Conservation (phyloP, 1,140 invertebrate genomes). For the Drosophila sp. region DNA sequence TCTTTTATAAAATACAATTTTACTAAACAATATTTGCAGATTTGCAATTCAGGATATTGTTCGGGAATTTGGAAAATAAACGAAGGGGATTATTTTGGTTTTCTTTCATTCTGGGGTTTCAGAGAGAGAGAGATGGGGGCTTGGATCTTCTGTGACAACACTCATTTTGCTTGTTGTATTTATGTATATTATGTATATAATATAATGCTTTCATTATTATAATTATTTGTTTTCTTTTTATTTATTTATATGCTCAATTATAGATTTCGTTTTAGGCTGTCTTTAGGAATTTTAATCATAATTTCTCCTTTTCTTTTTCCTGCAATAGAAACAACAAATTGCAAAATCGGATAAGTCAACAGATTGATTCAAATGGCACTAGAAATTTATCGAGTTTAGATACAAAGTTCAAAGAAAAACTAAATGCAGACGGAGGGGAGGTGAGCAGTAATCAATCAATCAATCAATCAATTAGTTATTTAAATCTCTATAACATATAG, state of each 20-base stretch:
- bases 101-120: background rate
- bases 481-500: conserved; percentile 37
- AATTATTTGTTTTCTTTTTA: conserved; percentile 32
- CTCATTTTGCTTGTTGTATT: conserved; percentile 60
- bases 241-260: conserved; percentile 49
- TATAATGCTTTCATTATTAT: conserved; percentile 59
- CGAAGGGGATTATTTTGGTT: background rate
- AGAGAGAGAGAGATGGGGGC: background rate
- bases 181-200: conserved; percentile 43
- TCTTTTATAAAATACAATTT: conserved; percentile 69
- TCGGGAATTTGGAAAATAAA: background rate
- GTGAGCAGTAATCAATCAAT: conserved; percentile 49
- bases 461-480: conserved; percentile 56
- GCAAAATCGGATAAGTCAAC: conserved; percentile 56
- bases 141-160: conserved; percentile 44
- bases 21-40: conserved; percentile 62
- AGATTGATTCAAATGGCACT: conserved; percentile 38
- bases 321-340: conserved; percentile 79
- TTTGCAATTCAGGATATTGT: conserved; percentile 35
- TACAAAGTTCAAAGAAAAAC: conserved; percentile 20
- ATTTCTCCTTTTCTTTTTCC: conserved; percentile 84
- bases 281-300: conserved; percentile 84
- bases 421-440: conserved; percentile 28
- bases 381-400: conserved; percentile 31
- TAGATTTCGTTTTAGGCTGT: conserved; percentile 54